Base-by-base conservation (phyloP, 2,113 vertebrate genomes). In the Hystrix brachyura region DNA sequence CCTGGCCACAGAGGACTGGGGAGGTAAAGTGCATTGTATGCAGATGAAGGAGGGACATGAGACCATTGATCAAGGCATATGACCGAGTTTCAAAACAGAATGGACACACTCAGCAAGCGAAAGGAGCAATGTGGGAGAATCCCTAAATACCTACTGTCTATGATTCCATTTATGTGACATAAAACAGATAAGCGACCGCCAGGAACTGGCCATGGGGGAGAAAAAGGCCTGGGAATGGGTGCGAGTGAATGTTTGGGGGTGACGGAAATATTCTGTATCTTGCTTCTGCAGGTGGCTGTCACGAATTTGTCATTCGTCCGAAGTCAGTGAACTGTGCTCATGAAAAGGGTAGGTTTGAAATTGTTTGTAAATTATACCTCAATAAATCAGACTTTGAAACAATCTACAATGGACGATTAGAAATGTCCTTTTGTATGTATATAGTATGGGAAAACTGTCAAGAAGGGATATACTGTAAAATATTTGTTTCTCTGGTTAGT, bases 381-480 rank as follows among this genome's bases (percentile, higher is more conserved):
- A 72, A 32, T 88, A 72, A 92, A 72, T 59, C n/a, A 62, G 79
- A 96, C 59, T 81, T 51, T n/a, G 82, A 60, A 38, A 86, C 83
- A 91, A 3, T 5, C 48, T 15, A 32, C 46, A 79, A 87, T 34
- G 34, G 53, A 81, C 38, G 83, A 76, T 64, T 25, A 86, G 79
- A 64, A 91, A 83, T 48, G 78, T 12, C 90, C 38, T 74, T 91
- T 71, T 71, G 48, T 9, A 65, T 72, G 19, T 53, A 69, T 13
- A 57, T 64, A 38, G 21, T 29, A 27, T 9, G 60, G 69, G 18
- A 96, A 93, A 84, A 80, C 43, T 13, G 29, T 74, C 53, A 51
- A 53, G 32, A 92, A 92, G 62, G 74, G 57, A 82, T 59, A 64
- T 21, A 86, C 15, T 48, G 7, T 89, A 83, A 92, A 94, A 78